Conservation (phyloP, 23 tunicate species). For the Diplosoma virens region DNA sequence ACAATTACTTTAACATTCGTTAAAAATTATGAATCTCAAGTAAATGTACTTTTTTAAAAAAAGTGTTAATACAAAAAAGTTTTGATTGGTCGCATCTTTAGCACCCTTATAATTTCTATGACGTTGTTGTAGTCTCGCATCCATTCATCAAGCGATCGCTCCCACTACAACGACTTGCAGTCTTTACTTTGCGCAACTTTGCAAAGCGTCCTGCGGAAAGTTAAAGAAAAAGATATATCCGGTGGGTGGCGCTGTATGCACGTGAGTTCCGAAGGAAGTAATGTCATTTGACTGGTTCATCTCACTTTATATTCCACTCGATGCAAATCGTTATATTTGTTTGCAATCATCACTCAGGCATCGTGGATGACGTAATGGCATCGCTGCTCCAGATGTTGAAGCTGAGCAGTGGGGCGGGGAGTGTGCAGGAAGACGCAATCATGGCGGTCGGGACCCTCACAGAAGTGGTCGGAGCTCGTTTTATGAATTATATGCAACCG, state of each 20-base stretch:
- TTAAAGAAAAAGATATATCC: constrained; percentile 70
- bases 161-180: constrained; percentile 91
- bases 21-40: background rate
- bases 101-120: too few species aligned
- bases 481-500: constrained; percentile 68
- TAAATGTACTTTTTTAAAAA: background rate
- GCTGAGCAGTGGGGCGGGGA: constrained; percentile 58
- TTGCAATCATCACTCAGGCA: too few species aligned
- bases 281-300: too few species aligned
- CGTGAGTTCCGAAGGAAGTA: too few species aligned
- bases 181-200: constrained; percentile 91
- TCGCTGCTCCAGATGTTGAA: constrained; percentile 78
- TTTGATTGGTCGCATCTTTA: background rate
- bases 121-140: constrained; percentile 59
- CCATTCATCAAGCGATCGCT: constrained; percentile 74
- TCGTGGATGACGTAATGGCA: constrained; percentile 93
- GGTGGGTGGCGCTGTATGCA: too few species aligned
- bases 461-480: constrained; percentile 85
- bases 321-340: too few species aligned
- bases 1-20: background rate
- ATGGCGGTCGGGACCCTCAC: constrained; percentile 91
- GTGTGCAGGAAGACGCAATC: constrained; percentile 94
- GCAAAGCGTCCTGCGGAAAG: constrained; percentile 86
- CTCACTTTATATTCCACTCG: too few species aligned
- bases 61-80: background rate